These are phyloP conservation scores for Caenorhabditis wallacei DNA, from an alignment of 2,888 invertebrate genomes.

Conservation along the genomic window DNA sequence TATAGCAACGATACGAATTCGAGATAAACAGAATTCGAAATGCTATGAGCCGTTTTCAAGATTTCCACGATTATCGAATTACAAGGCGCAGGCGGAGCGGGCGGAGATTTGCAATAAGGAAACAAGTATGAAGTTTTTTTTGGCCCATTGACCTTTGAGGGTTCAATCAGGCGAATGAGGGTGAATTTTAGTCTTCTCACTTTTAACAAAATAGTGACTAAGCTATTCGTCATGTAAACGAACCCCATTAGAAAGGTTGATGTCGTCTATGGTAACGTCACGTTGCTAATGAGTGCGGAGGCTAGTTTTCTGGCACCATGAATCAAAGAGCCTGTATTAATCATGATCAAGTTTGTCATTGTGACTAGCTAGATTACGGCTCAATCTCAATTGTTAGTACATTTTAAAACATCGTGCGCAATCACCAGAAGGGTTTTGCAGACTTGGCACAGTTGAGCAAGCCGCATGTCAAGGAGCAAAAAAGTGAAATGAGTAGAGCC, in stretches of 20 bases:
- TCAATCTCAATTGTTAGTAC: too few species aligned
- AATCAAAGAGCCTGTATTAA: too few species aligned
- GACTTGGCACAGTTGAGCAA: too few species aligned
- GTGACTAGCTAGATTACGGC: too few species aligned
- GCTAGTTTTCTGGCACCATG: too few species aligned
- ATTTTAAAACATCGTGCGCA: too few species aligned
- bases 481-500: too few species aligned
- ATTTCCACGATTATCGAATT: slow-evolving; percentile 34
- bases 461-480: too few species aligned
- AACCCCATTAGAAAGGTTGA: slow-evolving; percentile 11
- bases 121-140: slow-evolving; percentile 4
- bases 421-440: too few species aligned
- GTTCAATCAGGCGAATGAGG: slow-evolving; percentile 1
- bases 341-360: too few species aligned
- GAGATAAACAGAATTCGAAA: not conserved
- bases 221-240: not conserved
- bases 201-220: not conserved
- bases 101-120: slow-evolving; percentile 4
- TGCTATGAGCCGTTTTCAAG: not conserved
- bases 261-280: slow-evolving; percentile 11
- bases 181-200: not conserved
- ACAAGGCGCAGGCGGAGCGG: not conserved
- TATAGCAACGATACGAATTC: not conserved
- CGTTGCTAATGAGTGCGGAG: not conserved
- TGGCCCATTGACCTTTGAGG: slow-evolving; percentile 35